A percentile compares a stretch with the other conserved stretches of the same genome.
These are phyloP conservation scores for Glyptemys insculpta DNA, from an alignment of 2,797 vertebrate species.

Conservation along the genomic window DNA sequence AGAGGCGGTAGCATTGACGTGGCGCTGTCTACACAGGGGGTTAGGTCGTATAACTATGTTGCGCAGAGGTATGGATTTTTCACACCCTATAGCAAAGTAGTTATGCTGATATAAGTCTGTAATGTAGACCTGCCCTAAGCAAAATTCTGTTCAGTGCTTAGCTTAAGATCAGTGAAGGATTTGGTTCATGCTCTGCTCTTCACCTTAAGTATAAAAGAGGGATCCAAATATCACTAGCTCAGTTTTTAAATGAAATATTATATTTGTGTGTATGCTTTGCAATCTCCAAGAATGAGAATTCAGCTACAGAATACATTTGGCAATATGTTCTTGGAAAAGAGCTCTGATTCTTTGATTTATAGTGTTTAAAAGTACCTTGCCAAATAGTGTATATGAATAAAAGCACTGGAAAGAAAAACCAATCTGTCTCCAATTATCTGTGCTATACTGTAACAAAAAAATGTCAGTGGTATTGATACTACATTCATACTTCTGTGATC, in stretches of 20 bases:
- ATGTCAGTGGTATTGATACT: neutral
- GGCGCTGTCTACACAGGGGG: neutral
- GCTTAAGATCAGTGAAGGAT: neutral
- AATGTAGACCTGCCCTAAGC: neutral
- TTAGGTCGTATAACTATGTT: neutral
- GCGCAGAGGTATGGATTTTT: neutral
- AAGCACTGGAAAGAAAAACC: neutral
- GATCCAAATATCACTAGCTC: neutral
- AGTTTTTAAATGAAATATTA: neutral
- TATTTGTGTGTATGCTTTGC: neutral
- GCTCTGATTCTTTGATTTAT: neutral
- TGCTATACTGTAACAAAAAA: neutral
- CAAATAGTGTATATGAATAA: neutral
- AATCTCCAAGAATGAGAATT: neutral
- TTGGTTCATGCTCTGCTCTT: neutral
- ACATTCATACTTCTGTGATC: neutral
- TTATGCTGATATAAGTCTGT: accelerated
- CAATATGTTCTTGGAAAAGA: neutral
- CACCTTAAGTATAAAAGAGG: neutral
- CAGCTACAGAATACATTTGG: neutral
- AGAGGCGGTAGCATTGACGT: neutral
- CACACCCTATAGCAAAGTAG: accelerated
- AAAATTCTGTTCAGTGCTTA: neutral
- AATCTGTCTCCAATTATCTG: neutral
- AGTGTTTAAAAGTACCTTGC: neutral